Evolutionary conservation across 2,797 vertebrate genomes (phyloP), one percentile per base, ranked within the genome.

Genomic region (Typhlichthys subterraneus): DNA sequence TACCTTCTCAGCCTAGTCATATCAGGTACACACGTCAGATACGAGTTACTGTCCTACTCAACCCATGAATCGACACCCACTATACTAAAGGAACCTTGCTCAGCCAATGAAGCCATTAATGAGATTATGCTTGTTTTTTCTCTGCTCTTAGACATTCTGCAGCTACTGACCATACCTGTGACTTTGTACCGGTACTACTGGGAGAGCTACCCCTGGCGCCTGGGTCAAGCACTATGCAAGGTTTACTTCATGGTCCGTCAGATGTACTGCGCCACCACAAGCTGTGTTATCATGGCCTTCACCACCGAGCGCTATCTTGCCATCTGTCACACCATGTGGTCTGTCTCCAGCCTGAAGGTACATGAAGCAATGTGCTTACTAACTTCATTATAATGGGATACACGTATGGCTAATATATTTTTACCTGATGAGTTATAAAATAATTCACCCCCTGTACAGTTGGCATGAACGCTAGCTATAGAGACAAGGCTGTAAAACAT

Each of bases 271-370:
- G 89, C 92, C 67, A 88, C 87, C 71, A 93, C 92, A 15, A 94
- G 93, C 70, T 94, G 93, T 91, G 91, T 92, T 12, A 92, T 94
- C 7, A 83, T 93, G 73, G 89, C 88, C 4, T 93, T 94, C 70
- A 93, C 91, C 8, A 72, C 79, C 0, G 91, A 93, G 73, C 90
- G 92, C 61, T 94, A 93, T 23, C 76, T 89, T 56, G 91, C 91
- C 29, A 92, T 93, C 81, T 94, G 93, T 70, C 92, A 93, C 67
- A 92, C 92, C 15, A 91, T 94, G 91, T 92, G 93, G 91, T 93
- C 92, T 3, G 66, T 93, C 49, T 89, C 90, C 57, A 89, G 89
- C 53, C 73, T 92, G 2, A 88, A 90, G 84, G 87, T 87, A 57
- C 29, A 14, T 12, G 15, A 42, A 12, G 42, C 12, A 11, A 17